Base-by-base conservation (phyloP, 2,797 vertebrate genomes). In the Champsocephalus esox region DNA sequence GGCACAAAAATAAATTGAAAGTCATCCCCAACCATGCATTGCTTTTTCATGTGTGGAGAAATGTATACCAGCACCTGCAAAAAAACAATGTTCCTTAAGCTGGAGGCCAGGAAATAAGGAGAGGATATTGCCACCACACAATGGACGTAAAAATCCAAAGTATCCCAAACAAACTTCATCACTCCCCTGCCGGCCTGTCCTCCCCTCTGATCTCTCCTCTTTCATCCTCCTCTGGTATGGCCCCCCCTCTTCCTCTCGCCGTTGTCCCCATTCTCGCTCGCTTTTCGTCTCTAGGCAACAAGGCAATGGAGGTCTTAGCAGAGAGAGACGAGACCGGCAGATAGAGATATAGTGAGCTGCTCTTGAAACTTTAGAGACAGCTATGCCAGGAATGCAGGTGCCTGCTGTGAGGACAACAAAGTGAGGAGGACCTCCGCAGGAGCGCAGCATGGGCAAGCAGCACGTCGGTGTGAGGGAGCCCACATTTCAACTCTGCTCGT, bases 371-470 rank as follows among this genome's bases (percentile, higher is more conserved):
- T 89, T 79, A 89, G 84, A 91, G 85, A 81, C 86, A 91, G 89
- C 87, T 92, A 94, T 93, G 89, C 85, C 63, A 90, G 92, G 92
- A 94, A 94, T 93, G 90, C 90, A 91, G 90, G 89, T 92, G 87
- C 91, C 92, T 81, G 90, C 91, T 91, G 90, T 88, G 92, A 92
- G 85, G 81, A 89, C 90, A 92, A 89, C 91, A 90, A 90, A 92
- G 89, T 90, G 88, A 87, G 87, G 82, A 82, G 86, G 88, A 91
- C 89, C 89, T 91, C 93, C 88, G 65, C 51, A 68, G 83, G 77
- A 88, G 84, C 56, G 55, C 80, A 62, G 87, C 8, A 75, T 83
- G 86, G 87, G 84, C 83, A 63, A 81, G 82, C 84, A 58, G 86
- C 89, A 88, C 76, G 82, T 88, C 69, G 61, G 86, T 62, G 81